Conservation (phyloP, 2,888 invertebrate species). For the Apamea monoglypha region DNA sequence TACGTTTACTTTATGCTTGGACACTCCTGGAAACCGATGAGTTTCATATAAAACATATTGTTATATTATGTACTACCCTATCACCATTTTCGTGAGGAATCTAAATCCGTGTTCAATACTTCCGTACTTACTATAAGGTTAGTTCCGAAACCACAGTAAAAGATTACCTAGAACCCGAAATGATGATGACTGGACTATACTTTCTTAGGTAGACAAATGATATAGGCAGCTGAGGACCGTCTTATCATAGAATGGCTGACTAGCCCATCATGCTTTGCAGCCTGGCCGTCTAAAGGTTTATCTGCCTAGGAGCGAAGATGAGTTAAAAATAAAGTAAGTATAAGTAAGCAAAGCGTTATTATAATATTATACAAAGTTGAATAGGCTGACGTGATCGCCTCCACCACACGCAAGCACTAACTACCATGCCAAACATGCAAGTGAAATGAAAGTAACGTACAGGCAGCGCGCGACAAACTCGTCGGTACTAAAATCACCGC, state of each 20-base stretch:
- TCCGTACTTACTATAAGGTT: conserved; percentile 21
- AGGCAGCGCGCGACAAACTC: conserved; percentile 85
- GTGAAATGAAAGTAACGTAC: conserved; percentile 87
- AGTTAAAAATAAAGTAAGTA: conserved; percentile 24
- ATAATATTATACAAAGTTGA: conserved; percentile 41
- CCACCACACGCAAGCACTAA: conserved; percentile 56
- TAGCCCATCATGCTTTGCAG: neutral
- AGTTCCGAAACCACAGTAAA: conserved; percentile 45
- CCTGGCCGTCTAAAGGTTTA: conserved; percentile 1
- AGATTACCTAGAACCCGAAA: conserved; percentile 27
- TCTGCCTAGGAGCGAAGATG: conserved; percentile 25
- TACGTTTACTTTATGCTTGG: conserved; percentile 80
- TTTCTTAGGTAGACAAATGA: conserved; percentile 30
- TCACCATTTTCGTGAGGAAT: conserved; percentile 46
- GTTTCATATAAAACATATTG: conserved; percentile 8
- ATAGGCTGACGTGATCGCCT: conserved; percentile 26
- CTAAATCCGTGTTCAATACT: conserved; percentile 35
- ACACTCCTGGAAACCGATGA: conserved; percentile 76
- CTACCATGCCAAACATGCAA: conserved; percentile 69
- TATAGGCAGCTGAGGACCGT: neutral
- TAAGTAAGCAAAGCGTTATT: conserved; percentile 56
- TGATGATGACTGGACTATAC: conserved; percentile 4
- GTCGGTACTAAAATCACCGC: conserved; percentile 90
- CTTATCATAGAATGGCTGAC: neutral
- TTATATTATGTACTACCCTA: neutral